Conservation (phyloP, 2,888 invertebrate species). For the Chrysolina americana region DNA sequence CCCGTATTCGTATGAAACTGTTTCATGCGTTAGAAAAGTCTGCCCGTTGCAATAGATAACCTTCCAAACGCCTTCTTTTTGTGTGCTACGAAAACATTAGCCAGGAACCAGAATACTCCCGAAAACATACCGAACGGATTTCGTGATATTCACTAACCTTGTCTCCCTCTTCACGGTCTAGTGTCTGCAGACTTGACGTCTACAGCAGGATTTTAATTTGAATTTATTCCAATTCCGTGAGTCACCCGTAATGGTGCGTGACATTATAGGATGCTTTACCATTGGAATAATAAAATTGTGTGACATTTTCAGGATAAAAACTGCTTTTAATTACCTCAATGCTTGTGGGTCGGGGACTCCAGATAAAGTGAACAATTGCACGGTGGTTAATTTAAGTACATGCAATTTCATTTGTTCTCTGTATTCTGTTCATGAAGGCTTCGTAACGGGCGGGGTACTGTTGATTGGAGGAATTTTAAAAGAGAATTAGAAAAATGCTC, state of each 20-base stretch:
- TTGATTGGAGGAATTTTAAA: too few species aligned
- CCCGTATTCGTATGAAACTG: too few species aligned
- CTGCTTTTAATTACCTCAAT: constrained; percentile 31
- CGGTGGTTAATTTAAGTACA: constrained; percentile 9
- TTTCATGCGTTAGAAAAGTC: too few species aligned
- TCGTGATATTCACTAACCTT: constrained; percentile 30
- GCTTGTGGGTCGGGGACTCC: constrained; percentile 2
- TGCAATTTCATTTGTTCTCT: neutral
- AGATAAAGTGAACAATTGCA: constrained; percentile 16
- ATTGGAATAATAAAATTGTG: constrained; percentile 30
- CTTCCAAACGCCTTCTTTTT: neutral
- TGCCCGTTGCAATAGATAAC: too few species aligned
- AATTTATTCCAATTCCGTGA: constrained; percentile 41
- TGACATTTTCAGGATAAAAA: constrained; percentile 32
- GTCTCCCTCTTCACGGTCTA: constrained; percentile 42
- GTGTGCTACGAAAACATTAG: constrained; percentile 20
- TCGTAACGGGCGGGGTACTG: too few species aligned
- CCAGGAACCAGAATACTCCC: constrained; percentile 12
- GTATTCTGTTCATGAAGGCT: too few species aligned
- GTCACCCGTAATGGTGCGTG: constrained; percentile 43
- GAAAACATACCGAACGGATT: constrained; percentile 11
- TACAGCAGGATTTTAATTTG: constrained; percentile 38
- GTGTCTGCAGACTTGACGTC: constrained; percentile 38
- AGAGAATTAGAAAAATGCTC: too few species aligned
- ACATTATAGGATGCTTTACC: constrained; percentile 33